Conservation (phyloP, 2,113 vertebrate species). For the Sus scrofa region T2T-Sscrofa CM000818.6:111930001-111930500, state of each 20-base stretch:
- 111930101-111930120: neutral
- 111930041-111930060: neutral
- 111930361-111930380: neutral
- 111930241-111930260: neutral
- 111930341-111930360: neutral
- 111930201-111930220: neutral
- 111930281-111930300: neutral
- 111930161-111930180: neutral
- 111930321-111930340: neutral
- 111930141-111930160: neutral
- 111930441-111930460: neutral
- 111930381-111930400: neutral
- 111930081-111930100: neutral
- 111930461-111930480: slow-evolving; percentile 27
- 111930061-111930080: neutral
- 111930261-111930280: neutral
- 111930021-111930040: neutral
- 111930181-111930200: neutral
- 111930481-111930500: neutral
- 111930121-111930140: neutral
- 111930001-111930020: neutral
- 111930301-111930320: neutral
- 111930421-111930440: neutral
- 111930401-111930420: neutral
- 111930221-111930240: neutral